Conservation (phyloP, 2,113 vertebrate species). For the Pseudopodoces humilis region DNA sequence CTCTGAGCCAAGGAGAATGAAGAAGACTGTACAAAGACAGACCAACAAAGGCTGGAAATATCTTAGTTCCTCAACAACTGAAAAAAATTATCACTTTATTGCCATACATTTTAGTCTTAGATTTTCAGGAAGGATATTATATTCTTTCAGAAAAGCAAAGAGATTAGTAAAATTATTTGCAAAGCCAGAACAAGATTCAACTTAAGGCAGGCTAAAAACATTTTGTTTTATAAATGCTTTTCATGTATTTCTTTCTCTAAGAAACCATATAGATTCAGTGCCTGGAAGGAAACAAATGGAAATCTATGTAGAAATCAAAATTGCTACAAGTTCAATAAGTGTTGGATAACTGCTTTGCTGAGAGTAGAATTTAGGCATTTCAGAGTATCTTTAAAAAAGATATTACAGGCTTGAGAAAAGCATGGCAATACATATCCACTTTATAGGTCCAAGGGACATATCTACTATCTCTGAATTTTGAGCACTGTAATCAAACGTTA, state of each 20-base stretch:
- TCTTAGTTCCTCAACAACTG: background rate
- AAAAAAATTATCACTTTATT: background rate
- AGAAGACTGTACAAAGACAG: background rate
- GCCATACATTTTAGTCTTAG: background rate
- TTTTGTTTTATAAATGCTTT: background rate
- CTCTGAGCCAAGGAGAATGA: background rate
- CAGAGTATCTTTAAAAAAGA: background rate
- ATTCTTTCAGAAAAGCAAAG: background rate
- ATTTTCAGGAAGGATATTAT: background rate
- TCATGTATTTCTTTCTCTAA: background rate
- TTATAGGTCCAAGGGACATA: background rate
- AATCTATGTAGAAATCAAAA: background rate
- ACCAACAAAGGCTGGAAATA: background rate
- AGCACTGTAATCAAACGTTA: background rate
- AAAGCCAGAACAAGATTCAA: background rate
- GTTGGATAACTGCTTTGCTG: background rate
- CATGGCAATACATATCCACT: background rate
- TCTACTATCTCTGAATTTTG: background rate
- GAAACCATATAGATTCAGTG: background rate
- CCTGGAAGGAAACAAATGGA: background rate
- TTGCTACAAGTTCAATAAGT: background rate
- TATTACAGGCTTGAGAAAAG: background rate
- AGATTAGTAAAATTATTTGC: background rate
- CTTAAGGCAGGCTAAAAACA: background rate
- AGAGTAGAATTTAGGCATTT: background rate